Base-by-base conservation (phyloP, 2,797 vertebrate genomes). In the Pagetopsis macropterus region DNA sequence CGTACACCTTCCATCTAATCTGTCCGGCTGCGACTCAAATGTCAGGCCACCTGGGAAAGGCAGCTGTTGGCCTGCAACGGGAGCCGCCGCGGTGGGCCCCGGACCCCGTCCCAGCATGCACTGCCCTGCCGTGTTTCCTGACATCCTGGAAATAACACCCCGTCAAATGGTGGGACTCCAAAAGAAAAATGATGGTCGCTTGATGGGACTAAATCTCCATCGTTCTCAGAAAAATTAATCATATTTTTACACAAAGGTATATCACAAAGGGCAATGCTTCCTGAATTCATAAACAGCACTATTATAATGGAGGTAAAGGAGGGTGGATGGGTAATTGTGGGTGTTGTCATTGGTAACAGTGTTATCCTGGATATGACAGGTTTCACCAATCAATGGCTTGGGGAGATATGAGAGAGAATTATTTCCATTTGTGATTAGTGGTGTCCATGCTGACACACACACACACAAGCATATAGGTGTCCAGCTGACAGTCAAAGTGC, bases 1-100 rank as follows among this genome's bases (percentile, higher is more conserved):
- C 94, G 90, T 95, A 96, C 96, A 97, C 96, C 96, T 97, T 96
- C 96, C 85, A 84, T 96, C 95, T 95, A 93, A 93, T 95, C 94
- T 90, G 92, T 83, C 89, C 85, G 90, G 91, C 94, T 95, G 92
- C 90, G 92, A 96, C 96, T 98, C 96, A 93, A 96, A 97, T 98
- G 95, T 98, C 97, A 96, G 95, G 96, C 96, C 96, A 97, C 97
- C 96, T 97, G 97, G 96, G 96, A 97, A 92, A 95, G 49, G 75
- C 97, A 98, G 96, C 96, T 98, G 97, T 96, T 81, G 87, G 94
- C 84, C 94, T 97, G 96, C 96, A 96, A 97, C 91, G 27, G 67
- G 95, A 96, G 95, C 90, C 90, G 90, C 78, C 74, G 43, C 85
- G 49, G 75, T 63, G 88, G 87, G 85, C 79, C 27, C 78, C 79